Base-by-base conservation (phyloP, 2,113 vertebrate species). In the Perccottus glenii region DNA sequence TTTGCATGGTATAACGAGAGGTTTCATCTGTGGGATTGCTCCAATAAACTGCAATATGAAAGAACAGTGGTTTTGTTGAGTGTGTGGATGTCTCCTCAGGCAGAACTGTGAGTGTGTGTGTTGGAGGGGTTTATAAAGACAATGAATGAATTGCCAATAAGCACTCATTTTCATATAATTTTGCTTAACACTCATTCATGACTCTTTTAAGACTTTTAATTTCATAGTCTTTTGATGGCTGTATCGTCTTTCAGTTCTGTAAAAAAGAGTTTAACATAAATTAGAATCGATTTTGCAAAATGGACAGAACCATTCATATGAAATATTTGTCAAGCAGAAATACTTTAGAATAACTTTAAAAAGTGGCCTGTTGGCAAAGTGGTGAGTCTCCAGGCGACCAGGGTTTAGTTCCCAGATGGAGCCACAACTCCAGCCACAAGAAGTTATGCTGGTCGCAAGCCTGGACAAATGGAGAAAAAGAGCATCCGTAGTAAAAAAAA, bases 1-100 rank as follows among this genome's bases (percentile, higher is more conserved):
- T 89, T 78, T 85, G 75, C 77, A 67, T 75, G 81, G 69, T 32
- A 69, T 64, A 49, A 78, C 68, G 56, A 3, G 67, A 73, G 80
- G 70, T 76, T 80, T 78, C 70, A 78, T 80, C 63, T 67, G 67
- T 58, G 75, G 68, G 77, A 72, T 70, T 71, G 72, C 58, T 49
- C 14, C 4, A 55, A 75, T 81, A 70, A 83, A 72, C 80, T 63
- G 68, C 66, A 15, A 15, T 70, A 60, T 81, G 71, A 53, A 75
- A 60, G 55, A 65, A 78, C 45, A 52, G 80, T 65, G 53, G 67
- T 70, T 63, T 70, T 60, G 68, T 58, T 69, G 73, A 68, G 73
- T 69, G 78, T 75, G 80, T 38, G 71, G 53, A 44, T 52, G 6
- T 51, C 33, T 67, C 32, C 40, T 6, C 33, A 40, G 46, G 49